Evolutionary conservation across 2,888 invertebrate species (phyloP).

Genomic region (Scaptomyza parva): DNA sequence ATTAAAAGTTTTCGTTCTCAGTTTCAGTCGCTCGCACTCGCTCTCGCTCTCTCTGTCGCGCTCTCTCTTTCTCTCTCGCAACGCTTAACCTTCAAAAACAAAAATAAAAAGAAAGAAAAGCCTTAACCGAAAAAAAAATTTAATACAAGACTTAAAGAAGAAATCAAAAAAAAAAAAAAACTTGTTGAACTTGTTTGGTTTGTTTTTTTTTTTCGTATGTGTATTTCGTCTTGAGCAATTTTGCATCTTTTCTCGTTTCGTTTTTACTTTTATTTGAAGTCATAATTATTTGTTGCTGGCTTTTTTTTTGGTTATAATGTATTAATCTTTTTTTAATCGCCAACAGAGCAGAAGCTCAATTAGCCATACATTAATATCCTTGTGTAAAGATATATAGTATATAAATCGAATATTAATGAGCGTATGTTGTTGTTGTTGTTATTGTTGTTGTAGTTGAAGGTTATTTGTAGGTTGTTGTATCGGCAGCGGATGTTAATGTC

Average conservation of each 20-base stretch:
- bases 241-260: conserved; percentile 60
- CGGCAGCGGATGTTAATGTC: conserved; percentile 64
- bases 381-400: conserved; percentile 10
- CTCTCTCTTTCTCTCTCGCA: conserved; percentile 16
- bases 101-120: conserved; percentile 33
- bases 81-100: conserved; percentile 66
- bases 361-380: conserved; percentile 53
- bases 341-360: conserved; percentile 24
- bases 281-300: not conserved
- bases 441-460: conserved; percentile 47
- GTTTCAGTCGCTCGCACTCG: conserved; percentile 35
- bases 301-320: conserved; percentile 19
- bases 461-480: conserved; percentile 65
- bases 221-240: conserved; percentile 44
- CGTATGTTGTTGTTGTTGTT: not conserved
- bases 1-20: conserved; percentile 72
- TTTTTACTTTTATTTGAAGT: conserved; percentile 34
- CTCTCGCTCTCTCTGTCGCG: conserved; percentile 18
- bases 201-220: conserved; percentile 20
- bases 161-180: conserved; percentile 52
- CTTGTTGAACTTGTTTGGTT: conserved; percentile 73
- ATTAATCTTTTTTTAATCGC: conserved; percentile 66
- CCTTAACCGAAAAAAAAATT: conserved; percentile 45
- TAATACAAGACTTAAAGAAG: conserved; percentile 45
- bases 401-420: conserved; percentile 4